A percentile compares a stretch with the other conserved stretches of the same genome.
Conservation (phyloP, 2,888 invertebrate genomes). For the Heteromyza rotundicornis region DNA sequence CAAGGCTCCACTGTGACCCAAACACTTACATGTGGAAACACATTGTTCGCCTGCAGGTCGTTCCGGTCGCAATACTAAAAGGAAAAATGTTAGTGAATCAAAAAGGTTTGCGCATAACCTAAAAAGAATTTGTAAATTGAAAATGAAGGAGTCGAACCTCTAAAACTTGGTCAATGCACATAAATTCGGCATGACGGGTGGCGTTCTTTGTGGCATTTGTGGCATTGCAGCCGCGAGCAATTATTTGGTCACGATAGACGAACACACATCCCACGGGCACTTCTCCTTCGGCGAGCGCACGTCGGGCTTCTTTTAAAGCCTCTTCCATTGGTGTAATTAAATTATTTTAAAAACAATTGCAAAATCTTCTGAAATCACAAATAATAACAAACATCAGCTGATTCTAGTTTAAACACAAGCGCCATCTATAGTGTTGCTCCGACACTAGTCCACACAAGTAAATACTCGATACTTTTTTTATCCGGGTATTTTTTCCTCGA, state of each 20-base stretch:
- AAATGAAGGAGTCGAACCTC: too few relatives aligned
- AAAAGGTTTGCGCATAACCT: too few relatives aligned
- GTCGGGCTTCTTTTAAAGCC: slow-evolving; percentile 77
- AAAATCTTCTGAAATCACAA: background rate
- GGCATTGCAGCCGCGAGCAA: slow-evolving; percentile 85
- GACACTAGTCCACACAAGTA: too few relatives aligned
- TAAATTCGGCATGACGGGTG: slow-evolving; percentile 95
- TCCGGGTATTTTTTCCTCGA: too few relatives aligned
- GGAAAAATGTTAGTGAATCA: too few relatives aligned
- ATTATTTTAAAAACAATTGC: background rate
- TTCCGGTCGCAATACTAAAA: slow-evolving; percentile 69
- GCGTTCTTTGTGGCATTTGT: slow-evolving; percentile 94
- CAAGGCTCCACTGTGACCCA: slow-evolving; percentile 98
- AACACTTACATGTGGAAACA: slow-evolving; percentile 73
- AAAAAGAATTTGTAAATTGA: too few relatives aligned
- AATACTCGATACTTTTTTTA: too few relatives aligned
- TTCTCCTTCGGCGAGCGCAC: slow-evolving; percentile 78
- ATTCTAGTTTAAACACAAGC: slow-evolving; percentile 22
- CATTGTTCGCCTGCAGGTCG: slow-evolving; percentile 65
- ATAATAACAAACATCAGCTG: too few relatives aligned
- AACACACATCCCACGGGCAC: slow-evolving; percentile 98
- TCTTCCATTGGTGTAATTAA: slow-evolving; percentile 68
- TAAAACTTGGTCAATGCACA: slow-evolving; percentile 84
- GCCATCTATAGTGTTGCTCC: background rate
- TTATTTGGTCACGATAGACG: slow-evolving; percentile 71